Base-by-base conservation (phyloP, 2,113 vertebrate genomes). In the Oplegnathus fasciatus region DNA sequence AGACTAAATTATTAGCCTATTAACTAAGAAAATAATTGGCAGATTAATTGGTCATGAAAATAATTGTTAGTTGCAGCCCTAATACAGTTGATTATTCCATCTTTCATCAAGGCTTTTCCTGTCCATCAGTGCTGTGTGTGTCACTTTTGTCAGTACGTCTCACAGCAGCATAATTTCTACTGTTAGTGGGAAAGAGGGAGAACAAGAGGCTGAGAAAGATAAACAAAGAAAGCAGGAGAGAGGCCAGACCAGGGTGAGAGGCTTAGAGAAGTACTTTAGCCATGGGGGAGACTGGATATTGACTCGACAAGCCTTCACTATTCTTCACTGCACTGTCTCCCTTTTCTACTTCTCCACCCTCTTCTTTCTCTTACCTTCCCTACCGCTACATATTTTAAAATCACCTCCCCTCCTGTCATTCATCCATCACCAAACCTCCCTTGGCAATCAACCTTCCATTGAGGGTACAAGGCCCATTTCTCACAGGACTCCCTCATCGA, bases 231-330 rank as follows among this genome's bases (percentile, higher is more conserved):
- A 75, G 55, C 75, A 73, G 28, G 58, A 61, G 77, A 80, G 78
- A 79, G 74, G 65, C 8, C 65, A 76, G 60, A 68, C 65, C 78
- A 71, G 70, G 37, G 48, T 86, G 32, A 83, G 78, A 86, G 88
- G 75, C 78, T 90, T 80, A 86, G 75, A 88, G 48, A 71, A 80
- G 83, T 80, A 50, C 74, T 80, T 86, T 80, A 80, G 88, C 92
- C 85, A 83, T 75, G 54, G 78, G 86, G 83, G 71, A 91, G 78
- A 79, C 71, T 50, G n/a, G 61, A 79, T 89, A 90, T 93, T 86
- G 80, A 91, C 88, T 83, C 26, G 11, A 84, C 80, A 80, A 84
- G 69, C 64, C 77, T 81, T 68, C 48, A 79, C 78, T 83, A 76
- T 83, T 88, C 77, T 80, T 85, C 81, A 86, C 65, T 73, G 66